phyloP scores from a whole-genome alignment of 2,797 vertebrate genomes.

The Eleutherodactylus coqui region DNA sequence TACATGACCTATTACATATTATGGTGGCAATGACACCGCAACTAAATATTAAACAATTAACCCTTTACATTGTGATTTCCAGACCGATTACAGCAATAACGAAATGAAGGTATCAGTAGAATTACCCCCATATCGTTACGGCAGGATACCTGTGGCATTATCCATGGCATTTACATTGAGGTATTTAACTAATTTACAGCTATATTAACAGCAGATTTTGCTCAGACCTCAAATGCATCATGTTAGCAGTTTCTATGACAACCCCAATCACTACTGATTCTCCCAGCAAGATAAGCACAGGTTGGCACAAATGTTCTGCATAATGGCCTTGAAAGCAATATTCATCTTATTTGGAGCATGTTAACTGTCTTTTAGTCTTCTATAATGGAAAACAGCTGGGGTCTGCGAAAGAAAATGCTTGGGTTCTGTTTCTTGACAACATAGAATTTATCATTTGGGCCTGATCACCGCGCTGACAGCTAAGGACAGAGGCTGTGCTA shows the following conservation, averaged over 20 bases:
- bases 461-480: background rate
- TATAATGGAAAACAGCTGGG: slow-evolving; percentile 51
- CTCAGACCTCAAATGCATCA: slow-evolving; percentile 37
- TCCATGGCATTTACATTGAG: slow-evolving; percentile 19
- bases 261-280: slow-evolving; percentile 42
- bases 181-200: slow-evolving; percentile 43
- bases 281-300: slow-evolving; percentile 43
- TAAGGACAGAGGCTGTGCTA: background rate
- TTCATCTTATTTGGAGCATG: slow-evolving; percentile 52
- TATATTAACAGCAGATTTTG: slow-evolving; percentile 38
- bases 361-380: slow-evolving; percentile 54
- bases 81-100: background rate
- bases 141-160: background rate
- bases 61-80: background rate
- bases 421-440: slow-evolving; percentile 23
- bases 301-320: slow-evolving; percentile 45
- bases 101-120: background rate
- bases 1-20: background rate
- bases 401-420: slow-evolving; percentile 16
- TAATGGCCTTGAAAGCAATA: slow-evolving; percentile 56
- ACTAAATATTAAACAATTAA: background rate
- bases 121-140: background rate
- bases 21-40: background rate
- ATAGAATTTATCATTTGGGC: background rate
- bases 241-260: slow-evolving; percentile 58